Evolutionary conservation across 2,113 vertebrate species (phyloP).

Genomic region (Amphiprion percula): DNA sequence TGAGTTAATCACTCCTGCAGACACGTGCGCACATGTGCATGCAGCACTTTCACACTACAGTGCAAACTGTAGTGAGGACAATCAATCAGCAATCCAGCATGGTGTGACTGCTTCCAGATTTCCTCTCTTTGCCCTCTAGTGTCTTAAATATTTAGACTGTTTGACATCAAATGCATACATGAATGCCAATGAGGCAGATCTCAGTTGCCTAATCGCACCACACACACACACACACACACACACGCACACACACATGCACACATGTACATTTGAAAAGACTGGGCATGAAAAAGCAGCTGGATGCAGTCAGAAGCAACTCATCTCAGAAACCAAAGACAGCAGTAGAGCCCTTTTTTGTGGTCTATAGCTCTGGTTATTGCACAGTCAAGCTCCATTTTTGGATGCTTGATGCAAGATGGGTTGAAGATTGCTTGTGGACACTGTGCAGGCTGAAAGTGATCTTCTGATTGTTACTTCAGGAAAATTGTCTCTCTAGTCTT

Average conservation of each 20-base stretch:
- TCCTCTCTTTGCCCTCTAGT: slow-evolving; percentile 73
- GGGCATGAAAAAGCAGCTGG: slow-evolving; percentile 26
- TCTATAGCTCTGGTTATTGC: slow-evolving; percentile 26
- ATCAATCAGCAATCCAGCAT: slow-evolving; percentile 73
- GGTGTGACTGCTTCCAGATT: slow-evolving; percentile 54
- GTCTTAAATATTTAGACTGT: slow-evolving; percentile 82
- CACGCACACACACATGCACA: neutral
- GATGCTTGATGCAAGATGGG: slow-evolving; percentile 31
- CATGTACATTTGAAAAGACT: neutral
- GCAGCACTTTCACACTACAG: slow-evolving; percentile 28
- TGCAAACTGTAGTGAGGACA: slow-evolving; percentile 42
- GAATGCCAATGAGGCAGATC: slow-evolving; percentile 76
- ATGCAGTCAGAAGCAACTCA: slow-evolving; percentile 44
- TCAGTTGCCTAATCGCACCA: slow-evolving; percentile 47
- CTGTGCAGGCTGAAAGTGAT: slow-evolving; percentile 25
- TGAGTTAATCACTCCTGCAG: slow-evolving; percentile 36
- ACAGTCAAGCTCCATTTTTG: slow-evolving; percentile 46
- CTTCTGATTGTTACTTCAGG: slow-evolving; percentile 53
- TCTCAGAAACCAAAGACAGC: slow-evolving; percentile 42
- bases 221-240: slow-evolving; percentile 3
- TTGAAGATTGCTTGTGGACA: slow-evolving; percentile 38
- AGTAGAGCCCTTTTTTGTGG: slow-evolving; percentile 30
- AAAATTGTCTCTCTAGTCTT: slow-evolving; percentile 52
- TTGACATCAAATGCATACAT: slow-evolving; percentile 83
- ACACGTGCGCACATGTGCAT: slow-evolving; percentile 27